Conservation (phyloP, 2,113 vertebrate genomes). For the Strix uralensis region DNA sequence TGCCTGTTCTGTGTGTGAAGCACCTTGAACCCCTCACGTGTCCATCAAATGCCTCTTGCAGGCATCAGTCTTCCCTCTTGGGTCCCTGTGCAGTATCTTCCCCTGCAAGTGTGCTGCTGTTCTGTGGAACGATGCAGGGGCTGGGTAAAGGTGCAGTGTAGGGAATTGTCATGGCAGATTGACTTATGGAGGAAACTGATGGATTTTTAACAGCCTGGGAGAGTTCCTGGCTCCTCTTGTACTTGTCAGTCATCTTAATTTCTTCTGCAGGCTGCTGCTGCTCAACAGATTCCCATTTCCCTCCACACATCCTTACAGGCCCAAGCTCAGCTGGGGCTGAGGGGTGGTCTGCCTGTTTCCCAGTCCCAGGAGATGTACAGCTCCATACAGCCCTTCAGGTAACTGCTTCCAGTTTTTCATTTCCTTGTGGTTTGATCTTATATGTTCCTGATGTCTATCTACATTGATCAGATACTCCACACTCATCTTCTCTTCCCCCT, state of each 20-base stretch:
- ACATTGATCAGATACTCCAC: not conserved
- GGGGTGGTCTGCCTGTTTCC: conserved; percentile 92
- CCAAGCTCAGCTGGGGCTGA: conserved; percentile 92
- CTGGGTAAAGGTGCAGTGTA: not conserved
- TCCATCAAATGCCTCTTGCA: not conserved
- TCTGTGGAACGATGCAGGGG: not conserved
- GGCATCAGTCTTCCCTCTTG: not conserved
- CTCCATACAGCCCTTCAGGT: conserved; percentile 96
- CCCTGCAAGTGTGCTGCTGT: not conserved
- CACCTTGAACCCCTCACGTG: rapidly evolving
- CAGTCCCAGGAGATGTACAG: conserved; percentile 99
- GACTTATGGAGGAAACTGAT: not conserved
- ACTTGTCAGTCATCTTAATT: not conserved
- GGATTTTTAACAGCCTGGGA: not conserved
- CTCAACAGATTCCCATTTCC: conserved; percentile 97
- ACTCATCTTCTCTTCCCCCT: not conserved
- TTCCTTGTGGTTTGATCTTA: not conserved
- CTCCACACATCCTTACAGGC: conserved; percentile 97
- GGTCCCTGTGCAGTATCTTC: not conserved
- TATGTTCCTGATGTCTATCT: not conserved
- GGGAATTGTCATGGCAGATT: not conserved
- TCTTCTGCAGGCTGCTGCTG: conserved; percentile 84
- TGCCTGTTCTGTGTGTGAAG: not conserved
- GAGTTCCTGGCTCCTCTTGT: not conserved
- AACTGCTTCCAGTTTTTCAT: not conserved